Evolutionary conservation across 53 echinoderm and acorn worm genomes (phyloP), one percentile per base, ranked within the genome.

Genomic region (Mesocentrotus franciscanus): DNA sequence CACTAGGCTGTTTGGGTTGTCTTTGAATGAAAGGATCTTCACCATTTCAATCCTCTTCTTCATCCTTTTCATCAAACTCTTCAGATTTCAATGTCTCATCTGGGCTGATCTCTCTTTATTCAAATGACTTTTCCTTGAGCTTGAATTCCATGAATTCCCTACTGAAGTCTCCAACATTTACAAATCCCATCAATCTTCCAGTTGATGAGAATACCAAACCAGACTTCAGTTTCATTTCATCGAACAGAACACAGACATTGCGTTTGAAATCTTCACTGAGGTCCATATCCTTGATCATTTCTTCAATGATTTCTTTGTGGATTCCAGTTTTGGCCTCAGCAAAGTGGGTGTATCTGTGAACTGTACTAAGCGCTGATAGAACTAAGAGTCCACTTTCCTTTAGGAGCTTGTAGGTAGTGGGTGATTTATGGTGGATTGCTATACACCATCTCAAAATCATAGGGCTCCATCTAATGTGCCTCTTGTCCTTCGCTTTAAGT

Each of bases 141-240:
- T n/a, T n/a, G n/a, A n/a, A n/a, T n/a, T n/a, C n/a, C n/a, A n/a
- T n/a, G n/a, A n/a, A n/a, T n/a, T n/a, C n/a, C n/a, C n/a, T n/a
- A n/a, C n/a, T n/a, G n/a, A n/a, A n/a, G 26, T 90, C 74, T 16
- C 90, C 90, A 1, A 95, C 76, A 35, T 96, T 95, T 6, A 89
- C 89, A 57, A 96, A 96, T 0, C 92, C 97, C 16, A 92, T 34
- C 7, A 97, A 26, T 27, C 85, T 91, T 9, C 97, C 97, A 15
- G 94, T 91, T 15, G 94, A 16, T 12, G 64, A 83, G 94, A 32
- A 85, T 0, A 90, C 96, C n/a, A 97, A 42, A 3, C 96, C 97
- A 15, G 85, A 34, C 60, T 95, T 95, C 1, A 96, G 66, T 42
- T 97, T 97, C 97, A 97, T 97, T 49, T 97, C 96, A 62, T 97